These are phyloP conservation scores for Caenorhabditis auriculariae DNA, from an alignment of 2,888 invertebrate species.

Conservation along the genomic window DNA sequence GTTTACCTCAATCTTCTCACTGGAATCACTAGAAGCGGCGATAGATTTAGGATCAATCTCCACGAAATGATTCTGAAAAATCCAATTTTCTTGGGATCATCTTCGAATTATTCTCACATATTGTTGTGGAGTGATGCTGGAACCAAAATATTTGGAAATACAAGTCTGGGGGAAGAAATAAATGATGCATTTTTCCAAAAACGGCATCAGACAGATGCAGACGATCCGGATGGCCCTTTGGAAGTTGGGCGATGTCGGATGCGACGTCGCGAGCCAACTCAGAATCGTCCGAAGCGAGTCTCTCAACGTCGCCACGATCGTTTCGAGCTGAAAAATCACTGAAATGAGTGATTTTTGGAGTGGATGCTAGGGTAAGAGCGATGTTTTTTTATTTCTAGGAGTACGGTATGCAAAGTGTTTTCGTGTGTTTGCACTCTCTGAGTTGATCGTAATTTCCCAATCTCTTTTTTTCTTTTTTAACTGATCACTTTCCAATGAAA, in stretches of 20 bases:
- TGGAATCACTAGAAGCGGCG: constrained; percentile 35
- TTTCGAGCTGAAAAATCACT: constrained; percentile 17
- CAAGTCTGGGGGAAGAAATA: constrained; percentile 37
- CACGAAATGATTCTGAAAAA: constrained; percentile 31
- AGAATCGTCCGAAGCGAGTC: constrained; percentile 41
- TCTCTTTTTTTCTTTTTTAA: no score
- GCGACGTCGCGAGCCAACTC: constrained; percentile 38
- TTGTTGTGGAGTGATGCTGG: constrained; percentile 31
- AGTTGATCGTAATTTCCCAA: no score
- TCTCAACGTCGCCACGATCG: constrained; percentile 22
- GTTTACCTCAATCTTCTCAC: constrained; percentile 27
- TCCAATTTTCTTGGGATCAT: not conserved
- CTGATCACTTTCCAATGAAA: no score
- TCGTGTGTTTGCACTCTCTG: no score
- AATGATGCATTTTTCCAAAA: constrained; percentile 30
- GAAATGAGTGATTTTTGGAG: not conserved
- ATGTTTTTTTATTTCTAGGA: no score
- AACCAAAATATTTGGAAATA: constrained; percentile 31
- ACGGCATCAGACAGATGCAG: constrained; percentile 33
- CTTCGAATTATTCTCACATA: constrained; percentile 22
- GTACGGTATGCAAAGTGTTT: no score
- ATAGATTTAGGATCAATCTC: constrained; percentile 33
- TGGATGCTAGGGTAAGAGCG: no score
- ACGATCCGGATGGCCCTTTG: constrained; percentile 31
- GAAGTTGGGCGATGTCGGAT: constrained; percentile 28